phyloP scores from a whole-genome alignment of 2,888 invertebrate species.

The Campoplex nolae region DNA sequence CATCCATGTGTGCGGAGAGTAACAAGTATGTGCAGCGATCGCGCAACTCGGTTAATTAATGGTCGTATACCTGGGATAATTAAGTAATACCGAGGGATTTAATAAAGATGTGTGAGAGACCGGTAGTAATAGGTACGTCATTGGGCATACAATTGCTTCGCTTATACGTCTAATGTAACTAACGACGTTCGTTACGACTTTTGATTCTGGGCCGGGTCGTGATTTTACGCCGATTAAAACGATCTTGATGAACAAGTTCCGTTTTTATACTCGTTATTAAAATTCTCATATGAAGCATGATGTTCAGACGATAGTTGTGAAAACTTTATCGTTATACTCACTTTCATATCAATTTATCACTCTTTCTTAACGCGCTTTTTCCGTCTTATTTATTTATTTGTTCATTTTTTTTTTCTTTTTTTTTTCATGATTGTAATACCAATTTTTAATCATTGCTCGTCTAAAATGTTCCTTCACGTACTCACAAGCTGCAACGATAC shows the following conservation, averaged over 20 bases:
- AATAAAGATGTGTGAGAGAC: constrained; percentile 55
- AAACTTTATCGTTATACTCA: not conserved
- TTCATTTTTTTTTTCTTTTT: not conserved
- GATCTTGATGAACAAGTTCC: not conserved
- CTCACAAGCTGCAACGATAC: constrained; percentile 32
- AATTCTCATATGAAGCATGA: not conserved
- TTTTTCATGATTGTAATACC: not conserved
- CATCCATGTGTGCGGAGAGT: not conserved
- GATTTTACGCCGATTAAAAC: constrained; percentile 17
- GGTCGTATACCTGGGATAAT: constrained; percentile 58
- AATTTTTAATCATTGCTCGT: constrained; percentile 30
- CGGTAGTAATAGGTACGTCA: constrained; percentile 16
- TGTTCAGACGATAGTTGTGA: not conserved
- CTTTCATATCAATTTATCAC: not conserved
- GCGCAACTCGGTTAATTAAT: constrained; percentile 69
- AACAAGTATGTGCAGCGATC: constrained; percentile 40
- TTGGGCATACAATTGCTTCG: constrained; percentile 17
- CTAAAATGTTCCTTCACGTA: constrained; percentile 1
- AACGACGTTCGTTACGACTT: not conserved
- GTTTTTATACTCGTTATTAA: not conserved
- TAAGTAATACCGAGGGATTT: constrained; percentile 60
- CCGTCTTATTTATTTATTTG: not conserved
- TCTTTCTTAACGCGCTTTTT: not conserved
- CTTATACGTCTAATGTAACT: not conserved
- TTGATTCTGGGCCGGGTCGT: not conserved